Evolutionary conservation across 2,113 vertebrate species (phyloP), one percentile per base, ranked within the genome.

Genomic region (Anseranas semipalmata): DNA sequence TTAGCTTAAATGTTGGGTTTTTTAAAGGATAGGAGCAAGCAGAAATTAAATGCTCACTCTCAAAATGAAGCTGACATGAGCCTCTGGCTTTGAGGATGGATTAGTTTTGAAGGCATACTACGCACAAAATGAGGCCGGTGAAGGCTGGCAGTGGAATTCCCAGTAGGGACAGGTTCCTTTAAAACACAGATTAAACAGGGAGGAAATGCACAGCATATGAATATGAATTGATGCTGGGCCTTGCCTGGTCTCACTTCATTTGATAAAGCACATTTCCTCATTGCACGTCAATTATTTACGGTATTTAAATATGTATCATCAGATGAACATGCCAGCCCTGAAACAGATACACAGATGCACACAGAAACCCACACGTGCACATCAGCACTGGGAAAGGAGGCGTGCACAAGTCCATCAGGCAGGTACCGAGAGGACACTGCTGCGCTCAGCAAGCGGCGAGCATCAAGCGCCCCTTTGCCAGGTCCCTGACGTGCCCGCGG

Each of bases 181-280:
- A 96, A 95, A 97, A 95, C 91, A 95, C 84, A 92, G 95, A 96
- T 95, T 97, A 96, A 96, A 96, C 89, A 95, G 91, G 95, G 93
- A 96, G 74, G 67, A 95, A 92, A 95, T 63, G 87, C 96, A 96
- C 92, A 95, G 71, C 0, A 0, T 94, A 96, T 93, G 94, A 97
- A 96, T 96, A 96, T 89, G 89, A 97, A 96, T 96, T 93, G 89
- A 82, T 91, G 74, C 74, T 68, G 84, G 91, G 92, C 84, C 84
- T 85, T 62, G 81, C 95, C 66, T 80, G 77, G 93, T 93, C 96
- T 95, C 74, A 0, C 87, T 96, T 94, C 94, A 83, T 96, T 96
- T 96, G 93, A 89, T 95, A 93, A 89, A 94, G 85, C 17, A 0
- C 81, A 60, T 95, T 95, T 95, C 75, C 74, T 96, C 92, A 94